These are phyloP conservation scores for Hybognathus amarus DNA, from an alignment of 2,797 vertebrate species.

Conservation along the genomic window DNA sequence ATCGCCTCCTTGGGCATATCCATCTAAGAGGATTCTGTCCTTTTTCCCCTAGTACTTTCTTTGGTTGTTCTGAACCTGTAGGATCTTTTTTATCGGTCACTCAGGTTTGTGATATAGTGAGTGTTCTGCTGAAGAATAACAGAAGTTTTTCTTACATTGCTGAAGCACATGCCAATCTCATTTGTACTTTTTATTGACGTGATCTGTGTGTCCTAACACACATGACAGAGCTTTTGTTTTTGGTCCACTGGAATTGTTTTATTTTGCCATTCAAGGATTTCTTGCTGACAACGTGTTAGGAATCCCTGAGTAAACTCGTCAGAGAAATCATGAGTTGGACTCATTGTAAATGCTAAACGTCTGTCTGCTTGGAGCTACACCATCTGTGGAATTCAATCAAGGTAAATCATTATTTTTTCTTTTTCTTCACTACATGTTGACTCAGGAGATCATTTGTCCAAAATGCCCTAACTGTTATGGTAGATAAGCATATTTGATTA, in stretches of 20 bases:
- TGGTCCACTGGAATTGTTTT: conserved; percentile 14
- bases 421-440: conserved; percentile 15
- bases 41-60: conserved; percentile 54
- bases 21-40: conserved; percentile 40
- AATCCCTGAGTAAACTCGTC: conserved; percentile 60
- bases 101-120: conserved; percentile 53
- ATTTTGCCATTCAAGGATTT: conserved; percentile 39
- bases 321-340: conserved; percentile 56
- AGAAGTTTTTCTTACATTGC: conserved; percentile 65
- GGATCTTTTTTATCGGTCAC: conserved; percentile 42
- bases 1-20: conserved; percentile 52
- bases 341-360: conserved; percentile 60
- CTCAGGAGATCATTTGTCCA: conserved; percentile 1
- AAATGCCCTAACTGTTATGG: neutral
- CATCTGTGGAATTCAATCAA: conserved; percentile 59
- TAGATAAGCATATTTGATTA: conserved; percentile 37
- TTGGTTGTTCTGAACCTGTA: conserved; percentile 33
- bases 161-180: conserved; percentile 50
- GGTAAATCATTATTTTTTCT: conserved; percentile 66
- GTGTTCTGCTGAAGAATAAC: conserved; percentile 55
- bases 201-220: conserved; percentile 4
- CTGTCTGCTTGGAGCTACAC: conserved; percentile 53
- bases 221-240: conserved; percentile 4
- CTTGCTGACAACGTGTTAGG: conserved; percentile 8
- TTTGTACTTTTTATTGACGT: conserved; percentile 8